Evolutionary conservation across 2,888 invertebrate species (phyloP), one percentile per base, ranked within the genome.

Genomic region (Hypomecis atomaria): DNA sequence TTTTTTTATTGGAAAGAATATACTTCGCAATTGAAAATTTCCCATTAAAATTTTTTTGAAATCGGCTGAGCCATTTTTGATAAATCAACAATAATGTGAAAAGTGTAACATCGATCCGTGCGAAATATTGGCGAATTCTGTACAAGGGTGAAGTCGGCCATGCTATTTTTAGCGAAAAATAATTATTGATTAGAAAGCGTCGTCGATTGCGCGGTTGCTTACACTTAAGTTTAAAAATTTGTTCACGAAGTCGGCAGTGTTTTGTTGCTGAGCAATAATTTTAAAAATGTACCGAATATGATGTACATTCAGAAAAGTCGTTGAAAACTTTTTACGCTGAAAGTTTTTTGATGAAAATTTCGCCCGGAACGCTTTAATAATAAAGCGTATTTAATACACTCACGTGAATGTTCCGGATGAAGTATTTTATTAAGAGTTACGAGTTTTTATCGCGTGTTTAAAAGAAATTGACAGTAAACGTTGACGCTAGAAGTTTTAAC

Each of bases 391-490:
- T 60, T 57, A 48, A 60, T 59, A 56, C 43, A 60, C 48, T 60
- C 38, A 58, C 47, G 50, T 57, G 53, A 49, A 66, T 52, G 57
- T 57, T 52, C 13, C 48, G 54, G 43, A 10, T 50, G 42, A 52
- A n/a, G 43, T 55, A 44, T 43, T 59, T 62, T 62, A 62, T 59
- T 47, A 38, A 58, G 13, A 53, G 13, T 53, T 52, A 44, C 9
- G 34, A 45, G 49, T 62, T 63, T 63, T 68, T 58, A 68, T 50
- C 55, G 33, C 54, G 49, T 59, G 53, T 53, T 60, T 65, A 58
- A 58, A 43, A 48, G 4, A 38, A 43, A 58, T 50, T n/a, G 11
- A 38, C n/a, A 10, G n/a, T 38, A 38, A 38, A 38, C 23, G 4
- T 38, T 38, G 38, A 38, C 38, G 38, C 6, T 38, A 38, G 38